Evolutionary conservation across 2,888 invertebrate genomes (phyloP).

Genomic region (Zeuzera pyrina): DNA sequence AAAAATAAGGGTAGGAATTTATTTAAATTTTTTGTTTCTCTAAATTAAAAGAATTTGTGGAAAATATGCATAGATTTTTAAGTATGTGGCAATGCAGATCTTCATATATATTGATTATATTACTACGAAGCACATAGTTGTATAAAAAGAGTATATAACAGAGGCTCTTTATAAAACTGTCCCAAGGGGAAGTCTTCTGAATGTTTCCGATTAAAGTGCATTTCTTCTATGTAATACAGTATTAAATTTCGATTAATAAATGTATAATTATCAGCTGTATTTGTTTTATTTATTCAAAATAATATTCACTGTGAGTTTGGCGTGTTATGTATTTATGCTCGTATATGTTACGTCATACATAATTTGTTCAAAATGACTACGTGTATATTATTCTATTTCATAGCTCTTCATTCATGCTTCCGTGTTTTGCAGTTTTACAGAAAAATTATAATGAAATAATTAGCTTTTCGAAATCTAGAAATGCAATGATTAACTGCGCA

Average conservation of each 20-base stretch:
- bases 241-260: conserved; percentile 81
- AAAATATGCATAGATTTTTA: conserved; percentile 73
- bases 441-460: too few relatives aligned
- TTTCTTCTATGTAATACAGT: conserved; percentile 94
- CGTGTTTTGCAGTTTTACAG: too few relatives aligned
- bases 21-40: conserved; percentile 56
- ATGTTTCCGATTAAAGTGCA: conserved; percentile 92
- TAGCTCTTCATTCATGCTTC: too few relatives aligned
- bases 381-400: too few relatives aligned
- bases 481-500: too few relatives aligned
- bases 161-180: conserved; percentile 58
- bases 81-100: conserved; percentile 74
- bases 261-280: conserved; percentile 42
- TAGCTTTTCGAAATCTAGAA: too few relatives aligned
- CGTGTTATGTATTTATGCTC: too few relatives aligned
- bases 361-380: too few relatives aligned
- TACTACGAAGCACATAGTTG: conserved; percentile 50
- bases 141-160: conserved; percentile 52
- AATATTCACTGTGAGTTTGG: too few relatives aligned
- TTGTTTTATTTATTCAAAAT: conserved; percentile 4
- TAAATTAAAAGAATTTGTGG: conserved; percentile 56
- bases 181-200: conserved; percentile 84
- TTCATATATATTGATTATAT: conserved; percentile 61
- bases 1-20: too few relatives aligned
- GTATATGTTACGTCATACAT: too few relatives aligned